These are phyloP conservation scores for Cerastis leucographa DNA, from an alignment of 2,888 invertebrate genomes.

Conservation along the genomic window DNA sequence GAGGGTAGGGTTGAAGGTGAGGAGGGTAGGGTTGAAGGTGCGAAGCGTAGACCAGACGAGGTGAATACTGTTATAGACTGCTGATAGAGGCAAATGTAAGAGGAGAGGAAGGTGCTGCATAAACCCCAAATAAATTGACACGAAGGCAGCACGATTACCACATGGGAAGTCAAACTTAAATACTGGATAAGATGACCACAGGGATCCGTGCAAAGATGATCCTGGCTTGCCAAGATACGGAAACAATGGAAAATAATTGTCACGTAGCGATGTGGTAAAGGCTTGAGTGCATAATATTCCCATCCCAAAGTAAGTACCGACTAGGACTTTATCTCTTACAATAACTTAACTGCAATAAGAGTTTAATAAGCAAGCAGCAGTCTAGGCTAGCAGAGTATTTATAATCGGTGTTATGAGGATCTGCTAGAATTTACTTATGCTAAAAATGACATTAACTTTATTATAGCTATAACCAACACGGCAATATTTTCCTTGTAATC, in stretches of 20 bases:
- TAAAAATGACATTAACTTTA: neutral
- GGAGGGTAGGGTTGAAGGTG: neutral
- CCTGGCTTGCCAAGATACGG: constrained; percentile 8
- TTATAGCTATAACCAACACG: neutral
- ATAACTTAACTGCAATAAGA: neutral
- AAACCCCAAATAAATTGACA: neutral
- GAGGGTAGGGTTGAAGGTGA: neutral
- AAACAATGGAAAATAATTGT: neutral
- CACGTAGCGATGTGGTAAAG: neutral
- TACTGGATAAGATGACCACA: neutral
- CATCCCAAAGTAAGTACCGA: neutral
- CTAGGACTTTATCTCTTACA: neutral
- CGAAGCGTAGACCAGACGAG: neutral
- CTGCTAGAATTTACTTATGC: neutral
- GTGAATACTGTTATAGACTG: neutral
- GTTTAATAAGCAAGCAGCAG: neutral
- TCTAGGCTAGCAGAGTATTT: neutral
- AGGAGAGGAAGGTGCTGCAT: neutral
- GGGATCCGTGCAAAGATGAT: constrained; percentile 22
- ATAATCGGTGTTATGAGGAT: neutral
- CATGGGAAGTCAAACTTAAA: neutral
- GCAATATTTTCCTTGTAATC: neutral
- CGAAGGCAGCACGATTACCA: neutral
- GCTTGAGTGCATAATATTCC: neutral
- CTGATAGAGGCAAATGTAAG: too few species aligned